Base-by-base conservation (phyloP, 1,140 invertebrate genomes). In the Hycleus phaleratus region DNA sequence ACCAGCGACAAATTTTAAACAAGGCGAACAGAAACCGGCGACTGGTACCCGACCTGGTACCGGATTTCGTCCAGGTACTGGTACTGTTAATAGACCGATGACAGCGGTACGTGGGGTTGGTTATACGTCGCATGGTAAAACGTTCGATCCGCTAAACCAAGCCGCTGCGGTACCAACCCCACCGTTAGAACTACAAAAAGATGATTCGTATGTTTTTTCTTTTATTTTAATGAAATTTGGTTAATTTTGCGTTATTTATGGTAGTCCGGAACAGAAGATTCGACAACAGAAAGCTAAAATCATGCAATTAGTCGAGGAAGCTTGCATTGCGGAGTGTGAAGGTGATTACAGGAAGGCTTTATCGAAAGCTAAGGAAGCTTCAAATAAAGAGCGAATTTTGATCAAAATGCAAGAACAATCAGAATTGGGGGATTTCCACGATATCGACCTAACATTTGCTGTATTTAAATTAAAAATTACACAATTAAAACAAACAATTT, bases 101-200 rank as follows among this genome's bases (percentile, higher is more conserved):
- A 98, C 96, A 8, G 95, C 95, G 18, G 90, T 97, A n/a, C 79
- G 90, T 55, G 95, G 91, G 8, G 95, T 92, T 42, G 95, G 96
- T 3, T 98, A 94, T 72, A 95, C 91, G 3, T 82, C 82, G 57
- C 75, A 74, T 45, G 77, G 74, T 59, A 81, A 81, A 65, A 79
- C 78, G 61, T 92, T 92, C 75, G 90, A 94, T 76, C 89, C 90
- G 10, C 73, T 92, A 39, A 85, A 88, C 70, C 86, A 89, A 72
- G 79, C 81, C 43, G 76, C 78, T 38, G 79, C 79, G 10, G 70
- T 76, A 4, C 69, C 74, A 12, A 64, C 74, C 11, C 79, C 81
- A 58, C 76, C 79, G 11, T 75, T 85, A 11, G 87, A 86, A 63
- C 74, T 78, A 51, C 86, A 82, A 69, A 85, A 83, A 71, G 88